Percentiles rank a stretch among this genome's conserved stretches.
phyloP scores from a whole-genome alignment of 2,888 invertebrate genomes.

The Ephialtes manifestator region DNA sequence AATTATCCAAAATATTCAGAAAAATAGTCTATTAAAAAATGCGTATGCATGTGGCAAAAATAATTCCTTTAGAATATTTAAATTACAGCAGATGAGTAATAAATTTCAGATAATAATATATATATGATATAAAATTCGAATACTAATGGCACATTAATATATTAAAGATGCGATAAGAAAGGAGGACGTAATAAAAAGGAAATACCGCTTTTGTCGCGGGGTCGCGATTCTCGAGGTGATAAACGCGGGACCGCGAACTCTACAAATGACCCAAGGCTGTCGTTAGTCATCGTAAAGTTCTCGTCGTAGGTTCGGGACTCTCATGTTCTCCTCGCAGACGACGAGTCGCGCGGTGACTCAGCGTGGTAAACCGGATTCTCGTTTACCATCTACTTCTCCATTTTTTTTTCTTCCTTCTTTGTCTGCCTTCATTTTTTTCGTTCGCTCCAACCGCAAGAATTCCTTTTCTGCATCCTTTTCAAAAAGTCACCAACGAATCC shows the following conservation, averaged over 20 bases:
- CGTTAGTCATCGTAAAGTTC: slow-evolving; percentile 57
- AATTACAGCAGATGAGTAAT: too few relatives aligned
- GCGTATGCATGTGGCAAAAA: too few relatives aligned
- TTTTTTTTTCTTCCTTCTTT: background rate
- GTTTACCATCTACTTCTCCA: slow-evolving; percentile 26
- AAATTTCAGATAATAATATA: background rate
- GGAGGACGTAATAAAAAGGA: background rate
- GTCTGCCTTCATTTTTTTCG: background rate
- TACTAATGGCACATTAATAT: too few relatives aligned
- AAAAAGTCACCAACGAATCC: background rate
- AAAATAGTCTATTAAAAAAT: too few relatives aligned
- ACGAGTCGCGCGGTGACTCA: slow-evolving; percentile 61
- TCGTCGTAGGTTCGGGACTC: slow-evolving; percentile 49
- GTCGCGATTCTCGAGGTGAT: slow-evolving; percentile 1
- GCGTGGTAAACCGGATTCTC: slow-evolving; percentile 65
- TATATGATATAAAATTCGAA: background rate
- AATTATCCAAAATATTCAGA: too few relatives aligned
- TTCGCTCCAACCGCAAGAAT: background rate
- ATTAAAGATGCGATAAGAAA: background rate
- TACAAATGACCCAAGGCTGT: slow-evolving; percentile 49
- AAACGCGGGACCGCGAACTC: slow-evolving; percentile 40
- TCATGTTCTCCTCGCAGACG: slow-evolving; percentile 32
- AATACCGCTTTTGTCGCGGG: background rate
- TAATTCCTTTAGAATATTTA: too few relatives aligned
- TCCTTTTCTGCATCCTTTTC: slow-evolving; percentile 21